Evolutionary conservation across 2,113 vertebrate genomes (phyloP).

Genomic region (Mobula birostris): DNA sequence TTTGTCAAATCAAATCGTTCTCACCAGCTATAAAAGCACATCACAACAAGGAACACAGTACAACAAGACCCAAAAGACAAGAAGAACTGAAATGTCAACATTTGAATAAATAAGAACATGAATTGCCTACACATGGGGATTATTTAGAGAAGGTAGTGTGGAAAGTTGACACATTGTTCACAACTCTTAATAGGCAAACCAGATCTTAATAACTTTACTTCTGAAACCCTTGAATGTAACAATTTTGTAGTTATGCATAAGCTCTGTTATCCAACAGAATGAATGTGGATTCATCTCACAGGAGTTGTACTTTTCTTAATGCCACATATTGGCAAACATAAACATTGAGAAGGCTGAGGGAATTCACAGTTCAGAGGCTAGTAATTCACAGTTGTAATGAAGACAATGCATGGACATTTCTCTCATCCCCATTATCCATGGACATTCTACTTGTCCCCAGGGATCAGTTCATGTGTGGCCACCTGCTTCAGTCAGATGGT

Average conservation of each 20-base stretch:
- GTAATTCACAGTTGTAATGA: not conserved
- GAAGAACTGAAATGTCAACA: not conserved
- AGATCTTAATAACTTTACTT: not conserved
- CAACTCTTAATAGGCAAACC: not conserved
- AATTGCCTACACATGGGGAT: no score
- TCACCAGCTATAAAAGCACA: not conserved
- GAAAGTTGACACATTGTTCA: not conserved
- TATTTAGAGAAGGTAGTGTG: not conserved
- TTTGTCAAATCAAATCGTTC: not conserved
- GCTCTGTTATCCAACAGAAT: not conserved
- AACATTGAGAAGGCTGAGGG: not conserved
- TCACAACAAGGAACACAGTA: not conserved
- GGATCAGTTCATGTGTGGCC: no score
- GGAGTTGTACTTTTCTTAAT: not conserved
- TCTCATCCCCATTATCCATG: not conserved
- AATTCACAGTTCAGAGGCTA: not conserved
- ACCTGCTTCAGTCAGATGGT: not conserved
- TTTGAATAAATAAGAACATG: not conserved
- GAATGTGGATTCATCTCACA: not conserved
- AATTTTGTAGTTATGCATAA: not conserved
- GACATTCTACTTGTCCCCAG: not conserved
- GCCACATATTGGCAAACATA: not conserved
- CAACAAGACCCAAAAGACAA: not conserved
- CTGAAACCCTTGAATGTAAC: not conserved
- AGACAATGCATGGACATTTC: not conserved